A percentile compares a stretch with the other conserved stretches of the same genome.
phyloP scores from a whole-genome alignment of 2,113 vertebrate species.

The Symphodus melops region DNA sequence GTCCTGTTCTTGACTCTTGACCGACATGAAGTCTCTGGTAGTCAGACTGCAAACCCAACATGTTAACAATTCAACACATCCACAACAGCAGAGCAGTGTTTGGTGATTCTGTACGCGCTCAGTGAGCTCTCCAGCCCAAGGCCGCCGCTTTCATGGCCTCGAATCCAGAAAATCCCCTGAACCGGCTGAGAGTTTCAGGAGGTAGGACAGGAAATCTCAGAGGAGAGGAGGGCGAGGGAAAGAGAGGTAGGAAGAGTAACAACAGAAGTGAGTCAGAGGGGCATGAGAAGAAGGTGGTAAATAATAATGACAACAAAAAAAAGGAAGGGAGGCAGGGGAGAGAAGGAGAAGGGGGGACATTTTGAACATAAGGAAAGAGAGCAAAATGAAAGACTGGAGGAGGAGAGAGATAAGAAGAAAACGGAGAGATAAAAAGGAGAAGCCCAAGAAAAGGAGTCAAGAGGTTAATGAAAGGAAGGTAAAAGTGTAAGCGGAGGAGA shows the following conservation, averaged over 20 bases:
- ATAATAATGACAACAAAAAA: no score
- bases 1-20: conserved; percentile 13
- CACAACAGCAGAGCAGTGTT: neutral
- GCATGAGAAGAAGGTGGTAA: neutral
- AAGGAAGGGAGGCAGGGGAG: no score
- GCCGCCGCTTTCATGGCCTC: conserved; percentile 54
- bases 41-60: conserved; percentile 31
- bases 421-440: neutral
- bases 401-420: no score
- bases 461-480: no score
- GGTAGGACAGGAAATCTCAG: conserved; percentile 31
- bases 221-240: neutral
- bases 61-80: conserved; percentile 32
- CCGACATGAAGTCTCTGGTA: conserved; percentile 1
- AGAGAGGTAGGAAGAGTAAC: neutral
- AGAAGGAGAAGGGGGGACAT: neutral
- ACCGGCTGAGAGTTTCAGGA: conserved; percentile 51
- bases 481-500: neutral
- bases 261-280: neutral
- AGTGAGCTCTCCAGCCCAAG: conserved; percentile 35
- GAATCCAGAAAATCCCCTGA: conserved; percentile 62
- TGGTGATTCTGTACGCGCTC: conserved; percentile 54
- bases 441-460: neutral
- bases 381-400: no score
- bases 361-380: neutral